Evolutionary conservation across 2,888 invertebrate genomes (phyloP).

Genomic region (Hyppa rectilinea): DNA sequence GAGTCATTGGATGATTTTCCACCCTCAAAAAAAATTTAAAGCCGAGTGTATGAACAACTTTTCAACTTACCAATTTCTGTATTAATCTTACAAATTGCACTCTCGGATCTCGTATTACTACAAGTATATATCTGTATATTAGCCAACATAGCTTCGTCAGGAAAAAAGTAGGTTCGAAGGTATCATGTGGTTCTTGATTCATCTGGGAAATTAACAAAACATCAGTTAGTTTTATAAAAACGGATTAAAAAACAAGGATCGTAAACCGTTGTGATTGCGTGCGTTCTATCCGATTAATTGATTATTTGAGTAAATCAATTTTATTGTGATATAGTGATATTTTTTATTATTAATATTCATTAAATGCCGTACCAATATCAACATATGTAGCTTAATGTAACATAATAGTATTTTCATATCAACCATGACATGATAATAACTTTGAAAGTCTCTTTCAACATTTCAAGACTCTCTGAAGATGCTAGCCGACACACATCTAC

Average conservation of each 20-base stretch:
- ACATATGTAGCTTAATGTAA: too few species aligned
- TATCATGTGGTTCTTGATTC: slow-evolving; percentile 62
- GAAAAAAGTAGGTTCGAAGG: slow-evolving; percentile 92
- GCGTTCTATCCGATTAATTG: too few species aligned
- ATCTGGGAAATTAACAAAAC: slow-evolving; percentile 55
- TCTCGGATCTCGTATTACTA: slow-evolving; percentile 95
- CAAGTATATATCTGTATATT: slow-evolving; percentile 93
- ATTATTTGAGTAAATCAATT: too few species aligned
- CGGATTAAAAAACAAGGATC: not conserved
- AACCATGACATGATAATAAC: too few species aligned
- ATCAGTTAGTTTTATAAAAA: not conserved
- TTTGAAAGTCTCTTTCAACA: too few species aligned
- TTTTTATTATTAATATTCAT: too few species aligned
- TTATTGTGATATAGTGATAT: too few species aligned
- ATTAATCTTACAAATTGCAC: slow-evolving; percentile 94
- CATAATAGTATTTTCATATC: too few species aligned
- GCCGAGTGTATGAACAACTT: not conserved
- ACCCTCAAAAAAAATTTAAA: too few species aligned
- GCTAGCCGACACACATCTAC: not conserved
- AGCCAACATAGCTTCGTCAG: slow-evolving; percentile 94
- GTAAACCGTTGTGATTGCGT: too few species aligned
- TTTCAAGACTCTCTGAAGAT: not conserved
- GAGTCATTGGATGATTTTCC: too few species aligned
- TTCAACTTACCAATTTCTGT: slow-evolving; percentile 94
- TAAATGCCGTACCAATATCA: too few species aligned